Percentiles rank a stretch among this genome's conserved stretches.
These are phyloP conservation scores for Gobiocypris rarus DNA, from an alignment of 2,113 vertebrate genomes.

Conservation along the genomic window DNA sequence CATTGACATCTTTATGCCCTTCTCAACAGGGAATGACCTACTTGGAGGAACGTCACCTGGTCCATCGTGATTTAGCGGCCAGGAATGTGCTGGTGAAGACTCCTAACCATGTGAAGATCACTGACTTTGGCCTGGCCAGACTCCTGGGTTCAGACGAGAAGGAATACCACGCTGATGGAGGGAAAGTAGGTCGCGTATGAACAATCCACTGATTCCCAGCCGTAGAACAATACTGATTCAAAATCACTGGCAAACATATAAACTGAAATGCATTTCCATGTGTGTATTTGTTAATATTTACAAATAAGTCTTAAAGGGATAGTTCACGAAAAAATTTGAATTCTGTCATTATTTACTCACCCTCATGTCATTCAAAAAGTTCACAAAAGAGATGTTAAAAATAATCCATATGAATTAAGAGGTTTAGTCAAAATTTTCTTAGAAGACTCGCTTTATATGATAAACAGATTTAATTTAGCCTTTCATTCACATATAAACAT, in stretches of 20 bases:
- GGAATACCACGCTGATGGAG: constrained; percentile 91
- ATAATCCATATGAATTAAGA: too few relatives aligned
- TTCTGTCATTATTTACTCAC: too few relatives aligned
- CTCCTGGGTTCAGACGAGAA: constrained; percentile 89
- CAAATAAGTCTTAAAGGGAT: not conserved
- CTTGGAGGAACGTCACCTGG: constrained; percentile 89
- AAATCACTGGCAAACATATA: not conserved
- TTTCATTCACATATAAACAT: too few relatives aligned
- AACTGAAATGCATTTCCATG: not conserved
- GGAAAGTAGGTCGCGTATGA: constrained; percentile 73
- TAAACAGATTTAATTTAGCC: too few relatives aligned
- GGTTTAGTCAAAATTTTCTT: too few relatives aligned
- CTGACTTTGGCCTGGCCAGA: constrained; percentile 92
- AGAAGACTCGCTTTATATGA: too few relatives aligned
- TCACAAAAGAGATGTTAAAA: too few relatives aligned
- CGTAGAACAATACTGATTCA: not conserved
- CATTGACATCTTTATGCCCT: constrained; percentile 12
- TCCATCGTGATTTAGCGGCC: constrained; percentile 95
- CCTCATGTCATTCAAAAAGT: too few relatives aligned
- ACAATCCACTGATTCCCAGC: not conserved
- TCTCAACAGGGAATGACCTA: constrained; percentile 91
- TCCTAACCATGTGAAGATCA: constrained; percentile 92
- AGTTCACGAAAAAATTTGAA: too few relatives aligned
- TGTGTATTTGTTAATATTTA: not conserved
- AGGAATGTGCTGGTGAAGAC: constrained; percentile 93